phyloP scores from a whole-genome alignment of 1,140 invertebrate genomes.

The Branchinecta lindahli region DNA sequence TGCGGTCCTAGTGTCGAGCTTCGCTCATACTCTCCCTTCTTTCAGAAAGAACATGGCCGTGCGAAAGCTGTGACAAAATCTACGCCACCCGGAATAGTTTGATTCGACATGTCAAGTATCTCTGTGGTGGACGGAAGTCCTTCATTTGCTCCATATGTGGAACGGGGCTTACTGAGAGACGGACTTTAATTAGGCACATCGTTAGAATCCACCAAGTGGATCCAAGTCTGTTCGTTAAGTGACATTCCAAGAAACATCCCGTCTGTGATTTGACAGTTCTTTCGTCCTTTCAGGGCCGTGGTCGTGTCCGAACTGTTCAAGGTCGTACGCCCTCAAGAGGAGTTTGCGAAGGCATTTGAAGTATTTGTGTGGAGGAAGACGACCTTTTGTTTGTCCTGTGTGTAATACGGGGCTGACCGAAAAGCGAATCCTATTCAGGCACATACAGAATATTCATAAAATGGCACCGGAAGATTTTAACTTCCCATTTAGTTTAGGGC shows the following conservation, averaged over 20 bases:
- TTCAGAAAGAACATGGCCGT: conserved; percentile 6
- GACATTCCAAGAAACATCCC: not conserved
- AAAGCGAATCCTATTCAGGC: not conserved
- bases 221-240: not conserved
- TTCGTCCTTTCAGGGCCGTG: not conserved
- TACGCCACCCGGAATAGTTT: conserved; percentile 2
- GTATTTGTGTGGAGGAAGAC: not conserved
- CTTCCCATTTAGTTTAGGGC: too few relatives aligned
- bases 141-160: conserved; percentile 25
- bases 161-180: conserved; percentile 12
- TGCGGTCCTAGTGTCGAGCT: too few relatives aligned
- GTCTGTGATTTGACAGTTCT: not conserved
- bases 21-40: not conserved
- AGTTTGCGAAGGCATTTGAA: not conserved
- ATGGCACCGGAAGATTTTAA: too few relatives aligned
- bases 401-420: not conserved
- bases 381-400: not conserved
- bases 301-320: not conserved
- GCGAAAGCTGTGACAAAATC: not conserved
- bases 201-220: conserved; percentile 13
- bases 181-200: conserved; percentile 15
- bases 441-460: not conserved
- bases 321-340: not conserved
- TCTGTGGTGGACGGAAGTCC: conserved; percentile 25
- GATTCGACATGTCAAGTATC: conserved; percentile 22